Conservation (phyloP, 2,113 vertebrate genomes). For the Cinclus mexicanus region DNA sequence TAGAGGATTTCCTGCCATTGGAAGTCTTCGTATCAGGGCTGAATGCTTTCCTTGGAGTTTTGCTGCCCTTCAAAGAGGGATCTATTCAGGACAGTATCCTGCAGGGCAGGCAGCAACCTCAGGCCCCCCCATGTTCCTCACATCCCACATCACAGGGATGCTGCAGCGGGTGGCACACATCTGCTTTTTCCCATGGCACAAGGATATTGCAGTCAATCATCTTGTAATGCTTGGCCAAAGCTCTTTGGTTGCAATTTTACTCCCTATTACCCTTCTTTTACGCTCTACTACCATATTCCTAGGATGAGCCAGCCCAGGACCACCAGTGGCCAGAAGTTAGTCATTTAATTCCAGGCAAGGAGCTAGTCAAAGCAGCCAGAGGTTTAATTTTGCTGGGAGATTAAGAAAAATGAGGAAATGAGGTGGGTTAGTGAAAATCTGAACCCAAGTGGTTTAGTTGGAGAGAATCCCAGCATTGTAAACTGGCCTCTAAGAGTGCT, state of each 20-base stretch:
- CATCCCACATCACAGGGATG: not conserved
- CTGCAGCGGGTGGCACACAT: not conserved
- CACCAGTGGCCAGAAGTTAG: not conserved
- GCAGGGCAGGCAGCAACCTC: not conserved
- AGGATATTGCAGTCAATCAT: not conserved
- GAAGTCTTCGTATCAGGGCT: not conserved
- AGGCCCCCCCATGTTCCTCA: accelerated
- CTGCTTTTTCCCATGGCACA: not conserved
- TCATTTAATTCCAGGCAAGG: not conserved
- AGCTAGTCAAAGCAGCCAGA: not conserved
- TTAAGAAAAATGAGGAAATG: conserved; percentile 15
- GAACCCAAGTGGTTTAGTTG: conserved; percentile 6
- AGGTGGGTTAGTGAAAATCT: conserved; percentile 1
- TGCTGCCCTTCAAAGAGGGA: not conserved
- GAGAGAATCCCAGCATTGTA: conserved; percentile 3
- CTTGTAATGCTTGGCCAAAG: not conserved
- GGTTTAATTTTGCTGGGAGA: not conserved
- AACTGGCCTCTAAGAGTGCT: not conserved
- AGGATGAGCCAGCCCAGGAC: not conserved
- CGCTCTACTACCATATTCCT: not conserved
- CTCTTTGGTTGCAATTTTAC: not conserved
- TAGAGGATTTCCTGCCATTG: not conserved
- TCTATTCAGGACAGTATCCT: not conserved
- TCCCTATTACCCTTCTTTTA: not conserved
- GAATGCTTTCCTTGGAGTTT: not conserved